A percentile compares a stretch with the other conserved stretches of the same genome.
Evolutionary conservation across 92 coral and sea anemone species (phyloP).

Genomic region (Montipora capitata): DNA sequence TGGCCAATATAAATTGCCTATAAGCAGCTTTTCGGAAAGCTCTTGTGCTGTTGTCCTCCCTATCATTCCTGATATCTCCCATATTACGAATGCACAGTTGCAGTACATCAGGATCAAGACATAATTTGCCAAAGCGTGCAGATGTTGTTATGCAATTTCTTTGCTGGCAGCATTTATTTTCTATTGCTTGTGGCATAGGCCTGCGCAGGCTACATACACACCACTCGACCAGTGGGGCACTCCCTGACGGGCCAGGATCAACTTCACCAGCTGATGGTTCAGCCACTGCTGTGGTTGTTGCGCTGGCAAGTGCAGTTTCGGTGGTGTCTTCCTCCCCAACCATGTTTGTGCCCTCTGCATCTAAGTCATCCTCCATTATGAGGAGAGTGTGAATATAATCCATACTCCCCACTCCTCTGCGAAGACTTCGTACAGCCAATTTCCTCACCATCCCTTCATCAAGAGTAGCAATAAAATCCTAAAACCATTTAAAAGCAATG

Average conservation of each 20-base stretch:
- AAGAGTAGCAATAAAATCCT: neutral
- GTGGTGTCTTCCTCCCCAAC: no score
- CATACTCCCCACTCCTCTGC: neutral
- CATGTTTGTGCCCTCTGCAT: neutral
- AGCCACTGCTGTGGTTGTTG: neutral
- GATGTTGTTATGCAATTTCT: constrained; percentile 8
- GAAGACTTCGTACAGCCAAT: neutral
- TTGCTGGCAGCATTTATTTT: constrained; percentile 37
- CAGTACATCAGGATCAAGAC: constrained; percentile 71
- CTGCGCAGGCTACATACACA: neutral
- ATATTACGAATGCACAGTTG: constrained; percentile 41
- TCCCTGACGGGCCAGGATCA: neutral
- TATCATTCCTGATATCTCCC: constrained; percentile 64
- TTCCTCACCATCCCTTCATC: neutral
- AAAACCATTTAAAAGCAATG: no score
- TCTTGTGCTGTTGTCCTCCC: constrained; percentile 63
- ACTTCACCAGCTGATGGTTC: neutral
- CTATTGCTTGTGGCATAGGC: constrained; percentile 34
- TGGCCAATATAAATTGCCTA: constrained; percentile 44
- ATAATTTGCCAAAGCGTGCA: constrained; percentile 50
- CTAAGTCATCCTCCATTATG: neutral
- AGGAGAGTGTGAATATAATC: neutral
- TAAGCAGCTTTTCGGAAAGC: constrained; percentile 66
- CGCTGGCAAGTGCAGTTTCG: no score
- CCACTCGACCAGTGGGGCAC: neutral